Evolutionary conservation across 2,888 invertebrate genomes (phyloP), one percentile per base, ranked within the genome.

Genomic region (Biston stratarius): DNA sequence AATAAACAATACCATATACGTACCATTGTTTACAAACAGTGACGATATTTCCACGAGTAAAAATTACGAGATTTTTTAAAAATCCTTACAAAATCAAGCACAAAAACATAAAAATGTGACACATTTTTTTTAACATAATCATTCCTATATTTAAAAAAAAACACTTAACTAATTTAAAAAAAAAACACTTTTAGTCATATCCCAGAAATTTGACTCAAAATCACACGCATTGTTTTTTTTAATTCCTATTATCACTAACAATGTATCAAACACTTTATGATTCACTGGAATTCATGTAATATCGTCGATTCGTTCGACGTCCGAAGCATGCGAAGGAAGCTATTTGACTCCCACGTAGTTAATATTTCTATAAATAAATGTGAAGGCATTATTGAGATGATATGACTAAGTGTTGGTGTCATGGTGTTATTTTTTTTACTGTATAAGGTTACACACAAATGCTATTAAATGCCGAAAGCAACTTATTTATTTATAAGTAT

Each of bases 341-440:
- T 10, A 34, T 11, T 0, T 12, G 57, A 66, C 66, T 52, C 66
- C 66, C 66, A 61, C 66, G n/a, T 38, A 7, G 61, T 12, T 10
- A 57, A 57, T 58, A 58, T 52, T 34, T 58, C 66, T 67, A 67
- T 58, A 14, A 40, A 53, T 67, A 62, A 40, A 34, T 11, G 12
- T 67, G 66, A 56, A 7, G 55, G 11, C 15, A 40, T 33, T 42
- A 33, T 56, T 9, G 48, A 34, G 40, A 40, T 15, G 51, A 40
- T 3, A 33, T 64, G 47, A 59, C 47, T 53, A 47, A 53, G 48
- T 49, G 38, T 58, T 6, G 38, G 45, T 64, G 45, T 45, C 58
- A 64, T 58, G n/a, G n/a, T 34, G 33, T 33, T 60, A 51, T 24
- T 24, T 49, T 40, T 6, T 10, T 12, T 0, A 42, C 10, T 42